Base-by-base conservation (phyloP, 2,113 vertebrate species). In the Hemicordylus capensis region DNA sequence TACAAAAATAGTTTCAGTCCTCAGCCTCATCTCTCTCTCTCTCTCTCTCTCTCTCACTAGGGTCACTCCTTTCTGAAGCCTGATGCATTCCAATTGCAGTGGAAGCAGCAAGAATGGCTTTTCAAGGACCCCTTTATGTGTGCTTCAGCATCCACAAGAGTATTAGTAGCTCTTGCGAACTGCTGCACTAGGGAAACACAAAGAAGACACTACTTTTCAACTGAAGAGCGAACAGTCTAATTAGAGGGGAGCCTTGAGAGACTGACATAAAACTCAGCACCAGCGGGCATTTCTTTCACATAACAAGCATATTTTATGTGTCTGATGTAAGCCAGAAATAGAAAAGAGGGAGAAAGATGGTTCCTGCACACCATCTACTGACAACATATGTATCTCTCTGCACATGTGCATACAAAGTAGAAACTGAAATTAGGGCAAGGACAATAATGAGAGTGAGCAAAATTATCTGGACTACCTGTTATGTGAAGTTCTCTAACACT, bases 161-260 rank as follows among this genome's bases (percentile, higher is more conserved):
- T 37, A 34, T 61, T 80, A 26, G 76, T 79, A 63, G 79, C 79
- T 79, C 76, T 80, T 80, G 46, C 51, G 46, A 80, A 67, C n/a
- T 22, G 64, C 63, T 37, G 46, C 78, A 80, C 78, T 67, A 34
- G 5, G 37, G 44, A 67, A 66, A 67, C 22, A 54, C 63, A 69
- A 80, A 80, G 46, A 80, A 67, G 63, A 66, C 11, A 6, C 46
- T 37, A 67, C 44, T 80, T 80, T 80, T 80, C 63, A 66, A 24
- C 20, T 67, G 31, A 51, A 80, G 79, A 67, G 63, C 63, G 51
- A 67, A 80, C n/a, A 51, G 46, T 34, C 63, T 80, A 80, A 80
- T 80, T 80, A 80, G 63, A 69, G 46, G 44, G 61, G 28, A 66
- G 28, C 44, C 44, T 51, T 66, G 22, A 80, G 61, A 26, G n/a